Evolutionary conservation across 53 echinoderm and acorn worm species (phyloP), one percentile per base, ranked within the genome.

Genomic region (Echinometra lucunter): DNA sequence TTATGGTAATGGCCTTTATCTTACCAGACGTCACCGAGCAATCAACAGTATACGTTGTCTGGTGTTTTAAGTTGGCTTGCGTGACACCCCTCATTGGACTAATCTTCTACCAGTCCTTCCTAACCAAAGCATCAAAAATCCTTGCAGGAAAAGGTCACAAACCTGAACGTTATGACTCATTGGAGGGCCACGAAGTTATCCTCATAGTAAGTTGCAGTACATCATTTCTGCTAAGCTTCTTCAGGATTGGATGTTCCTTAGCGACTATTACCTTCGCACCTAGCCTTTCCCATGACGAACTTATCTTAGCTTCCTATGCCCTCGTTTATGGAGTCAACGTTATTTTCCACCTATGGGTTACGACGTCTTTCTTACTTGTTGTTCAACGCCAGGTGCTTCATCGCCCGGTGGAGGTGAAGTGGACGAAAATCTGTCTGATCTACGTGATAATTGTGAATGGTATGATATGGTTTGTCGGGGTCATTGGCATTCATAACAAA

Each of bases 21-120:
- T 49, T 85, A 27, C 85, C 85, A 28, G n/a, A 28, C 1, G 49
- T n/a, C n/a, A 47, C 47, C 30, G 85, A 6, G 49, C 53, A 49
- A 10, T 3, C 27, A 27, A 85, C 49, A 9, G n/a, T 49, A 0
- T 85, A 85, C 30, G 18, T 45, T 11, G 49, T 49, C 49, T 85
- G 85, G 85, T 85, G 85, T 49, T 28, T 85, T 15, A 49, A 85
- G 37, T 30, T 30, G 1, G 85, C 49, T 12, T 85, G 49, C 13
- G 53, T 49, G 85, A 85, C 0, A 15, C 85, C 85, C 13, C 49
- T 49, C 27, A 81, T 49, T n/a, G 85, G 49, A 27, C 49, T 85
- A 2, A 85, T 85, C n/a, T 85, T 85, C 53, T 85, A 85, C 85
- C 85, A 85, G 49, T 85, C 85, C 45, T 85, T 85, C 85, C 16